Percentiles rank a stretch among this genome's conserved stretches.
Conservation (phyloP, 2,888 invertebrate species). For the Lithophane semibrunnea region DNA sequence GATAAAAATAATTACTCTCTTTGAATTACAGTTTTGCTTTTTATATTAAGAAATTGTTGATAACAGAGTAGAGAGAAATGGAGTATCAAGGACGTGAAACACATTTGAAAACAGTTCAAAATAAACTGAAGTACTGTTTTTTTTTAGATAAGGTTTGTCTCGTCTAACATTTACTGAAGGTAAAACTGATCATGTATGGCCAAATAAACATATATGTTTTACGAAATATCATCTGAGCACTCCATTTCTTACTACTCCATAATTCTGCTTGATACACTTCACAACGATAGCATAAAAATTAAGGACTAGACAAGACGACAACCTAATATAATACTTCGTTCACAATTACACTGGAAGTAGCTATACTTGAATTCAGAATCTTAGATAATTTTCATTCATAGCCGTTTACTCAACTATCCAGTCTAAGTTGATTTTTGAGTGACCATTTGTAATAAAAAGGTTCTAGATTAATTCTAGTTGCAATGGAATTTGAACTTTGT, state of each 20-base stretch:
- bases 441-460: not conserved
- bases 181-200: not conserved
- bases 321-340: slow-evolving; percentile 51
- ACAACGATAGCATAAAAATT: slow-evolving; percentile 37
- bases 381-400: not conserved
- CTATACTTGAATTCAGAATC: slow-evolving; percentile 30
- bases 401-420: not conserved
- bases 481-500: slow-evolving; percentile 1
- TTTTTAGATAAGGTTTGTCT: not conserved
- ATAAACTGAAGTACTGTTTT: not conserved
- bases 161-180: not conserved
- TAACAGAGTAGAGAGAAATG: slow-evolving; percentile 34
- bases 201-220: not conserved
- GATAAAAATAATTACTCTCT: slow-evolving; percentile 65
- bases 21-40: slow-evolving; percentile 45
- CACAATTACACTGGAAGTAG: slow-evolving; percentile 30
- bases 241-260: slow-evolving; percentile 38
- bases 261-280: slow-evolving; percentile 14
- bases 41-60: slow-evolving; percentile 25
- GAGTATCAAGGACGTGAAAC: not conserved
- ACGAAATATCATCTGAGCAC: not conserved
- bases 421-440: not conserved
- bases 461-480: not conserved
- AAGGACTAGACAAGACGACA: slow-evolving; percentile 50
- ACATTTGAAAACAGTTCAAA: not conserved